Conservation (phyloP, 2,888 invertebrate genomes). For the Nysson spinosus region DNA sequence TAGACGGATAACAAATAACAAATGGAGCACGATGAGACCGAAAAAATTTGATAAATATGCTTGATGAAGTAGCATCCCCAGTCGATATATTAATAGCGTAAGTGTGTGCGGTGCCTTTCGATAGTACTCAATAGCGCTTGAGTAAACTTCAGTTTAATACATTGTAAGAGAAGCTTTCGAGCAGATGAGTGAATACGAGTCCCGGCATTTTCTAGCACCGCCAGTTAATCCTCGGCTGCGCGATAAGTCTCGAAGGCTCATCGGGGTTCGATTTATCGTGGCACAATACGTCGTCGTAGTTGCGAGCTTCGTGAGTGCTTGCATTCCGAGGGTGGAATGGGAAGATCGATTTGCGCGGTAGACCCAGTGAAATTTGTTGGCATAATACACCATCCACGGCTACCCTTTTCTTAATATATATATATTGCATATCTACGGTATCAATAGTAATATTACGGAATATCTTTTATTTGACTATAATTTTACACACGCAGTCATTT, state of each 20-base stretch:
- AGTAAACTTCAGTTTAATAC: constrained; percentile 5
- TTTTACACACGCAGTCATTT: too few species aligned
- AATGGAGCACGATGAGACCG: too few species aligned
- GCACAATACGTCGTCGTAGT: constrained; percentile 58
- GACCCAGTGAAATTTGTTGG: constrained; percentile 51
- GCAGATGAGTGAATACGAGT: constrained; percentile 29
- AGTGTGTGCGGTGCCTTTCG: background rate
- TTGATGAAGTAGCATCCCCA: background rate
- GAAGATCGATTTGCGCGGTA: constrained; percentile 49
- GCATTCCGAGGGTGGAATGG: constrained; percentile 32
- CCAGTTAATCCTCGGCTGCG: constrained; percentile 43
- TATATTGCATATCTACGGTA: constrained; percentile 12
- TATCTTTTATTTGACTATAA: too few species aligned
- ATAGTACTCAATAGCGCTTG: background rate
- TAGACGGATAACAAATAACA: too few species aligned
- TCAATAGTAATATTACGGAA: constrained; percentile 12
- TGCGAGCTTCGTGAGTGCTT: constrained; percentile 44
- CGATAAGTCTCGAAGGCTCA: constrained; percentile 50
- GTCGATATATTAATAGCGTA: background rate
- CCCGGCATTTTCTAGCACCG: constrained; percentile 37
- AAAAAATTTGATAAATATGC: too few species aligned
- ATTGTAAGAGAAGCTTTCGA: constrained; percentile 15
- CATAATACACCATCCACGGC: constrained; percentile 43
- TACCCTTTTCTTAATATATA: constrained; percentile 5
- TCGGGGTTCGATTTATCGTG: constrained; percentile 56